Evolutionary conservation across 2,797 vertebrate species (phyloP).

Genomic region (Dryobates pubescens): DNA sequence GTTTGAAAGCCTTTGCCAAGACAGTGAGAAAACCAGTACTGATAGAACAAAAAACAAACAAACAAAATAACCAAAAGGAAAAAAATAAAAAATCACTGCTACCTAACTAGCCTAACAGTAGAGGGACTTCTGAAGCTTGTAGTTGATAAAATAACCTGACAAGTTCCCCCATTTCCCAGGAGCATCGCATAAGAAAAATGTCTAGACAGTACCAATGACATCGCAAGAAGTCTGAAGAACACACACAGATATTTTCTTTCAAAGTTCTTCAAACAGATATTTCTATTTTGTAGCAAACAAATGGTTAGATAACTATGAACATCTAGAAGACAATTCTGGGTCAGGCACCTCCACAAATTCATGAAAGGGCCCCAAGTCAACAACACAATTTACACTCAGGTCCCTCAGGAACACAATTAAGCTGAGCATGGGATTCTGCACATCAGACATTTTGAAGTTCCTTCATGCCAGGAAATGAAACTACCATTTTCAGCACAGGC

Average conservation of each 20-base stretch:
- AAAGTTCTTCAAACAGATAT: not conserved
- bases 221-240: not conserved
- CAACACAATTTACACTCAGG: not conserved
- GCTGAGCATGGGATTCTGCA: not conserved
- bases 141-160: constrained; percentile 33
- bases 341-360: not conserved
- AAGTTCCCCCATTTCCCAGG: constrained; percentile 28
- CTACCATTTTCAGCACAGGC: not conserved
- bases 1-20: constrained; percentile 59
- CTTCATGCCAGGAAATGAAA: not conserved
- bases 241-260: not conserved
- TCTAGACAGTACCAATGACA: constrained; percentile 33
- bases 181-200: constrained; percentile 20
- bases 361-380: not conserved
- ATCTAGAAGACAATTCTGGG: not conserved
- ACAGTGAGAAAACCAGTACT: constrained; percentile 32
- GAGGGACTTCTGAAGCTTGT: not conserved
- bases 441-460: not conserved
- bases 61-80: too few relatives aligned
- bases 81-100: constrained; percentile 24
- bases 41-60: constrained; percentile 13
- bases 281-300: not conserved
- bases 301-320: not conserved
- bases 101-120: not conserved
- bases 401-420: not conserved